Base-by-base conservation (phyloP, 2,888 invertebrate species). In the Spicauda simplicius region DNA sequence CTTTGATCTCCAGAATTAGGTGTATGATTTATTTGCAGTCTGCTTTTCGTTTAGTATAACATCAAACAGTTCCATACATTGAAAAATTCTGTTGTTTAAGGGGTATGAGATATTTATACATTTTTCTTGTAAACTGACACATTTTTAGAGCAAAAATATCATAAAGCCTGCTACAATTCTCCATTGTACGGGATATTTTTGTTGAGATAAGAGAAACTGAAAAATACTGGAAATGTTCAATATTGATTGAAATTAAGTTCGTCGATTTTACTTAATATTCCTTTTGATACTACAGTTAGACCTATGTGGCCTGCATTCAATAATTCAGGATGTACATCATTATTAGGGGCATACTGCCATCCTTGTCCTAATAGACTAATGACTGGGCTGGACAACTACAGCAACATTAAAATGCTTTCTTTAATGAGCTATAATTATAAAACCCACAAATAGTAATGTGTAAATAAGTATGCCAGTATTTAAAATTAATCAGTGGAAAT, bases 241-340 rank as follows among this genome's bases (percentile, higher is more conserved):
- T n/a, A n/a, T n/a, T n/a, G n/a, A n/a, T n/a, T n/a, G n/a, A n/a
- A n/a, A n/a, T n/a, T n/a, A n/a, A n/a, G n/a, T n/a, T n/a, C n/a
- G n/a, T n/a, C n/a, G n/a, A 41, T 14, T 41, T 41, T 41, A 8
- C 41, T 41, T 8, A 33, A 41, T 25, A 25, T 25, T 25, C 5
- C 25, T 5, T 25, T 25, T 25, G n/a, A n/a, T n/a, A n/a, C n/a
- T n/a, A n/a, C n/a, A n/a, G n/a, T 25, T 25, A 5, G 3, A 2
- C 5, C 25, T 25, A 25, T 25, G 25, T 45, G n/a, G 45, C n/a
- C 45, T n/a, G 7, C n/a, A 66, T 60, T 50, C 48, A 63, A 50
- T 52, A 64, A 62, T 45, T 61, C 71, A 71, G 70, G 70, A 71
- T 58, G 66, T 37, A 60, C 48, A 37, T 60, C 66, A 66, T 66